Percentiles rank a stretch among this genome's conserved stretches.
phyloP scores from a whole-genome alignment of 2,113 vertebrate genomes.

The Hydrolagus affinis region DNA sequence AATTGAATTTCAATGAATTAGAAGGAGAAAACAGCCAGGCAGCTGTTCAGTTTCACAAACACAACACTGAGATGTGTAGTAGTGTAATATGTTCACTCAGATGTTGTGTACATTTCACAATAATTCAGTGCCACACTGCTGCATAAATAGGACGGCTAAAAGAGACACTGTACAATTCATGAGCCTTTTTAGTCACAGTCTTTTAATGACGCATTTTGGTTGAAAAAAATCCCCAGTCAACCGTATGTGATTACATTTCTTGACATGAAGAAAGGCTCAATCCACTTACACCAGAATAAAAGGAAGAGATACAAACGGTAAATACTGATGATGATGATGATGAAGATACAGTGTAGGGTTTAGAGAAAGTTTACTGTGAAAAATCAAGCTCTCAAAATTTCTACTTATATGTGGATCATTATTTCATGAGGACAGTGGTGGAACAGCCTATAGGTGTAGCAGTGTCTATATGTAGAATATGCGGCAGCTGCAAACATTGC shows the following conservation, averaged over 20 bases:
- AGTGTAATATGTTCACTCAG: not conserved
- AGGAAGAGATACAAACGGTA: too few relatives aligned
- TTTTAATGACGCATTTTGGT: not conserved
- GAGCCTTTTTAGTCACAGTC: not conserved
- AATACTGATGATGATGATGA: too few relatives aligned
- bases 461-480: not conserved
- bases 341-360: too few relatives aligned
- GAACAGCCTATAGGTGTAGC: not conserved
- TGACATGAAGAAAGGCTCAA: too few relatives aligned
- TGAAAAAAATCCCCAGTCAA: not conserved
- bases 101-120: constrained; percentile 1
- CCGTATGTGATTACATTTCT: not conserved
- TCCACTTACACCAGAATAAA: too few relatives aligned
- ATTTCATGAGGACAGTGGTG: too few relatives aligned
- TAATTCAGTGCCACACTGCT: not conserved
- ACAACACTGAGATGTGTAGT: not conserved
- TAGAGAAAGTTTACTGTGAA: too few relatives aligned
- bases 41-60: constrained; percentile 6
- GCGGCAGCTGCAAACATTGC: not conserved
- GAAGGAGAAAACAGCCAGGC: not conserved
- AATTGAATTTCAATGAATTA: constrained; percentile 9
- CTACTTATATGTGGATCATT: not conserved
- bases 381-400: not conserved
- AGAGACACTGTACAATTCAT: not conserved
- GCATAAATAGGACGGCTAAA: not conserved